Evolutionary conservation across 2,113 vertebrate genomes (phyloP).

Genomic region (Dicrurus megarhynchus): DNA sequence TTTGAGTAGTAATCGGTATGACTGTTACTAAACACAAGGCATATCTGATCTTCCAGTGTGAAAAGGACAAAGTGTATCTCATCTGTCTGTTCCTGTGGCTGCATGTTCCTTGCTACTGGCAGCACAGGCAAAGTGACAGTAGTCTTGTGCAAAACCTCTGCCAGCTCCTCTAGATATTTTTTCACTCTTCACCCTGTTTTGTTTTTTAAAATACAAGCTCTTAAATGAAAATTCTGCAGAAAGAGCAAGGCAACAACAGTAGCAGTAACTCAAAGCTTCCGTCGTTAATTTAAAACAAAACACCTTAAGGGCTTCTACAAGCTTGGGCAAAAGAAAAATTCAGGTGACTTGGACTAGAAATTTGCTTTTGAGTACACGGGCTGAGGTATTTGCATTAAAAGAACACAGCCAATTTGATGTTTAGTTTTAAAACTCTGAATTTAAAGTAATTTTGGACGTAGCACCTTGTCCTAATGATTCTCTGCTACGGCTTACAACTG

Average conservation of each 20-base stretch:
- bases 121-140: not conserved
- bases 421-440: not conserved
- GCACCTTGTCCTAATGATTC: not conserved
- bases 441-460: not conserved
- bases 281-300: not conserved
- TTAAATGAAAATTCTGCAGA: not conserved
- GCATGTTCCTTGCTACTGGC: not conserved
- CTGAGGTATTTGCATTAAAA: not conserved
- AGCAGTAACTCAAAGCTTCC: not conserved
- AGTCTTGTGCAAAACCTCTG: not conserved
- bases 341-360: not conserved
- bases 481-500: not conserved
- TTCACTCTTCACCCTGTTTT: not conserved
- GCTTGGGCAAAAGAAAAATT: constrained; percentile 6
- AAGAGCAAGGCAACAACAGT: not conserved
- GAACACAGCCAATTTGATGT: not conserved
- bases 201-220: not conserved
- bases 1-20: not conserved
- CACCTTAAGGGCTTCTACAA: not conserved
- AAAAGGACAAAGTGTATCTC: not conserved
- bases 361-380: not conserved
- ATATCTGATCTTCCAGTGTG: not conserved
- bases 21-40: not conserved
- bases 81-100: not conserved
- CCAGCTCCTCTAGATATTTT: not conserved